phyloP scores from a whole-genome alignment of 2,113 vertebrate species.

The Bothrops jararaca region DNA sequence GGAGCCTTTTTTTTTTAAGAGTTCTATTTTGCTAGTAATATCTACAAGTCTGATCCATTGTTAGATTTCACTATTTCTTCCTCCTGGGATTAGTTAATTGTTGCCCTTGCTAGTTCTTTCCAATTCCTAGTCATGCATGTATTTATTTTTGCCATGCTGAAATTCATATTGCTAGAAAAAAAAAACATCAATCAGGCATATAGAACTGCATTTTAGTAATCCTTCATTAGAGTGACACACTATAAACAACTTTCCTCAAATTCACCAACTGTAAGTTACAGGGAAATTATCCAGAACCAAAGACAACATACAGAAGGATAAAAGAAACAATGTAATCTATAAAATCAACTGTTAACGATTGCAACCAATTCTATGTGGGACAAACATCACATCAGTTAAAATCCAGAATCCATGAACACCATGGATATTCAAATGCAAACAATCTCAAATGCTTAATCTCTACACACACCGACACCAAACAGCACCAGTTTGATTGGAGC shows the following conservation, averaged over 20 bases:
- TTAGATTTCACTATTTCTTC: background rate
- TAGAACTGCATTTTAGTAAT: background rate
- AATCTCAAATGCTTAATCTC: no score
- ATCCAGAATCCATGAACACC: no score
- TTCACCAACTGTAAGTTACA: background rate
- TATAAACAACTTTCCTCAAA: background rate
- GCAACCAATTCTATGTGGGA: no score
- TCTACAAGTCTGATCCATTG: background rate
- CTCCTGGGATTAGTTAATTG: background rate
- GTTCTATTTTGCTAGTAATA: background rate
- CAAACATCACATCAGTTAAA: no score
- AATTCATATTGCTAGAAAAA: background rate
- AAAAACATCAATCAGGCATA: background rate
- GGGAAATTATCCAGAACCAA: background rate
- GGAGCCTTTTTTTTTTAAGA: background rate
- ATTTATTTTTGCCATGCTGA: background rate
- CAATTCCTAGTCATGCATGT: no score
- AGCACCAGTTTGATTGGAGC: no score
- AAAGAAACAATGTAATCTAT: no score
- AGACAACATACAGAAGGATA: background rate
- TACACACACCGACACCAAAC: no score
- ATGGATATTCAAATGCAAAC: no score
- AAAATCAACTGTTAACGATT: no score
- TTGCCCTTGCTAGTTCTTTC: background rate
- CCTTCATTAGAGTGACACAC: no score